Base-by-base conservation (phyloP, 2,888 invertebrate species). In the Anthophora plumipes region DNA sequence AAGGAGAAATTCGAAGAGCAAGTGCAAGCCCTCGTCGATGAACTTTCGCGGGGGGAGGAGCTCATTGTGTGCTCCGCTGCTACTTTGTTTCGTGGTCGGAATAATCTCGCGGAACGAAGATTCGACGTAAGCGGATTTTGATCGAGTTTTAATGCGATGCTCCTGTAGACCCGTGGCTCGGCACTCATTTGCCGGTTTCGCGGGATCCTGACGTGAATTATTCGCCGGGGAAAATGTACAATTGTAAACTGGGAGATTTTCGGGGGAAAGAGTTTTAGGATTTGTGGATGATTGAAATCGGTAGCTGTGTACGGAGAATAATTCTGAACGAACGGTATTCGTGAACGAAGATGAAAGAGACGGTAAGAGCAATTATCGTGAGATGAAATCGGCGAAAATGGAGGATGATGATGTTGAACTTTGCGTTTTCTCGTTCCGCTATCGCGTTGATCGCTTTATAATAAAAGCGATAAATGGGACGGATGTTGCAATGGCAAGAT, bases 81-180 rank as follows among this genome's bases (percentile, higher is more conserved):
- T 48, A 63, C 64, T 17, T 64, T 52, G 22, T 39, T 66, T 11
- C 9, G 37, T 11, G 37, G 14, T 22, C 8, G 39, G 39, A 54
- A 54, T 41, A 41, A 66, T 17, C 54, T 54, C 20, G 20, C 31
- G n/a, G 11, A n/a, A 25, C 7, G 48, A 1, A 14, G 63, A 48
- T 63, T 48, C 31, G 63, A 48, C 8, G 48, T 48, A 31, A 63
- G 31, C n/a, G 5, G n/a, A 20, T 25, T 48, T 37, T 63, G 63
- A 63, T 48, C 14, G 63, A 48, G 48, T 48, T 37, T 63, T 48
- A 63, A 63, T 63, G 48, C 20, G 63, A 37, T 12, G 31, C 31
- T 31, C 31, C 2, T 31, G 17, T 61, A n/a, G n/a, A n/a, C n/a
- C n/a, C n/a, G 17, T 7, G 12, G 1, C 14, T 9, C 14, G 22